phyloP scores from a whole-genome alignment of 2,888 invertebrate species.

The Eulithis testata region DNA sequence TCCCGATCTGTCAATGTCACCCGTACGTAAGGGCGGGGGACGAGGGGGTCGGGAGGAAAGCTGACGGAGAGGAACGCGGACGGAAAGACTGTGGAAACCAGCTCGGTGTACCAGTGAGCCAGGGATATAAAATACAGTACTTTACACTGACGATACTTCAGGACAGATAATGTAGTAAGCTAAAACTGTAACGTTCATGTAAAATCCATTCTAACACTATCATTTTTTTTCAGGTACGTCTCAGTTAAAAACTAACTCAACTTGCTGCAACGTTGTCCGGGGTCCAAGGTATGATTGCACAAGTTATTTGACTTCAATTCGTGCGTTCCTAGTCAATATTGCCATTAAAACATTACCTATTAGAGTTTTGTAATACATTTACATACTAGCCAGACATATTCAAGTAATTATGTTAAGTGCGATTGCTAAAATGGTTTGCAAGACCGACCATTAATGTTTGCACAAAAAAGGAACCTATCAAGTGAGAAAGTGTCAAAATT shows the following conservation, averaged over 20 bases:
- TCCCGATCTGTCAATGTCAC: no score
- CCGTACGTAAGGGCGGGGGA: no score
- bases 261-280: not conserved
- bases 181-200: no score
- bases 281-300: constrained; percentile 2
- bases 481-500: no score
- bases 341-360: constrained; percentile 19
- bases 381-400: constrained; percentile 26
- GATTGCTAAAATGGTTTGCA: constrained; percentile 15
- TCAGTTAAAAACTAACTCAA: not conserved
- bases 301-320: constrained; percentile 12
- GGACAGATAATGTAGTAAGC: no score
- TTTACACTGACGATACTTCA: no score
- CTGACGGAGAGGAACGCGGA: no score
- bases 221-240: constrained; percentile 18
- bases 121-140: no score
- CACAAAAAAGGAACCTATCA: no score
- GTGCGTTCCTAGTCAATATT: constrained; percentile 13
- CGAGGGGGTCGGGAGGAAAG: no score
- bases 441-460: not conserved
- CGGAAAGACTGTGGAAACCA: no score
- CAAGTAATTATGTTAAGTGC: constrained; percentile 25
- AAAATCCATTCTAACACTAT: not conserved
- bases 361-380: constrained; percentile 23
- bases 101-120: no score